Base-by-base conservation (phyloP, 2,113 vertebrate species). In the Corythaeola cristata region DNA sequence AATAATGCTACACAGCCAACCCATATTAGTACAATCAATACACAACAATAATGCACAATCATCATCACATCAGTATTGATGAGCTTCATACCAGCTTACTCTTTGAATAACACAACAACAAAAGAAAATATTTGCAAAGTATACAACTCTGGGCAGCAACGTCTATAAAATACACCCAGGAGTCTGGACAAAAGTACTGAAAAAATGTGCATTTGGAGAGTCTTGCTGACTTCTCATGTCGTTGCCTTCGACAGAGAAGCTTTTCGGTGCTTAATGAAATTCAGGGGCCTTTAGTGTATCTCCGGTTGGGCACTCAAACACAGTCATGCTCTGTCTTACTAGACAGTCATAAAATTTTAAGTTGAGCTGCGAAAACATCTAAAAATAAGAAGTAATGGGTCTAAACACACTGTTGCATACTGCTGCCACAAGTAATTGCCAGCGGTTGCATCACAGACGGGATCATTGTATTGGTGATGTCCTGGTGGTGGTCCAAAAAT, bases 401-500 rank as follows among this genome's bases (percentile, higher is more conserved):
- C 30, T 82, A 76, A 93, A 55, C 50, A 76, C 18, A 30, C 24
- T 50, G 53, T 69, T 79, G 45, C 18, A 33, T 44, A 49, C 26
- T 66, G 47, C 58, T 88, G 50, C 71, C 67, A 95, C 69, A 81
- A 95, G 50, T 41, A 85, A 55, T 53, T 66, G 62, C 71, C 85
- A 88, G 73, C 5, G 24, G 88, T 79, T 90, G 45, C 82, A 89
- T 88, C 84, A 92, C 79, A 87, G 79, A 69, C 49, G 24, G 0
- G 1, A 26, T 55, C 0, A 0, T 87, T 95, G 10, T 89, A 93
- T 81, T 86, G 93, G 77, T 8, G 49, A 75, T 56, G 52, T 45
- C 62, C 92, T 47, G 80, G 49, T 91, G 87, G 45, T 28, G 20
- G 19, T 82, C 92, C 93, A 95, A 89, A 95, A 96, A 95, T 92